Conservation (phyloP, 2,113 vertebrate genomes). For the Astur gentilis region DNA sequence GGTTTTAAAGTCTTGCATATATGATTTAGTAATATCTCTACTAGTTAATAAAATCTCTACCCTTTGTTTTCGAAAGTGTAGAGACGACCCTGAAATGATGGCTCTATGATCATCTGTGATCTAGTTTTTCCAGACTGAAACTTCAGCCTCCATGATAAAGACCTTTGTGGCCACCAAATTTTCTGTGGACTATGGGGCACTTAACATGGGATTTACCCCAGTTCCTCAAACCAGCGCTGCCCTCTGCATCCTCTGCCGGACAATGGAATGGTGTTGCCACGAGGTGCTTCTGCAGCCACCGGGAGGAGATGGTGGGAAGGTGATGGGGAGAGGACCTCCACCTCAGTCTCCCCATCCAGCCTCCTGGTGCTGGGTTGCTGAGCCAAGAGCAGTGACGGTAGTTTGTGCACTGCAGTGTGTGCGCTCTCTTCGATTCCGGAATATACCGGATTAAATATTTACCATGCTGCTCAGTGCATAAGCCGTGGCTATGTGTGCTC, state of each 20-base stretch:
- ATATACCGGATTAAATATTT: neutral
- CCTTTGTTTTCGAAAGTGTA: neutral
- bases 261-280: neutral
- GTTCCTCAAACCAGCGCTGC: neutral
- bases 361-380: neutral
- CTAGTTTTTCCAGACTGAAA: neutral
- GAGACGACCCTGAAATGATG: neutral
- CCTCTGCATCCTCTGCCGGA: neutral
- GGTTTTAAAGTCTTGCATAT: neutral
- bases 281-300: neutral
- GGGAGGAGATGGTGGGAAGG: neutral
- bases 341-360: neutral
- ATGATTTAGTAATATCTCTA: neutral
- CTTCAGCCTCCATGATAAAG: neutral
- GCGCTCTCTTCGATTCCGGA: neutral
- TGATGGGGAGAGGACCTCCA: neutral
- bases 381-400: accelerated
- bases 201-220: neutral
- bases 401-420: neutral
- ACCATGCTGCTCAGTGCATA: neutral
- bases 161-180: neutral
- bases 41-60: neutral
- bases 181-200: neutral
- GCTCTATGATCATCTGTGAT: neutral
- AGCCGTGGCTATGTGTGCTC: neutral